Evolutionary conservation across 2,113 vertebrate genomes (phyloP), one percentile per base, ranked within the genome.

Genomic region (Cynocephalus volans): DNA sequence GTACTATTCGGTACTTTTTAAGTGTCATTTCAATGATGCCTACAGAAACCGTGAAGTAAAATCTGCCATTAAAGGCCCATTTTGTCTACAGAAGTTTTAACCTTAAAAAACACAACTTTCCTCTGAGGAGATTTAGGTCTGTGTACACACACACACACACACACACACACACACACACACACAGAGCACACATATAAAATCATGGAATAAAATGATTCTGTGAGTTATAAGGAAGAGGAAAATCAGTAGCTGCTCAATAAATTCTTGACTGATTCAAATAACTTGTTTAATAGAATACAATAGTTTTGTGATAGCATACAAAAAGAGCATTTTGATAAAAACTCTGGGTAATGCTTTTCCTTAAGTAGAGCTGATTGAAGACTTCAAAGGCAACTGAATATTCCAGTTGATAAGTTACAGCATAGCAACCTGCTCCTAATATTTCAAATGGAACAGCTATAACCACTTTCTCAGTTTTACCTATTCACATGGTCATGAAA

Each of bases 401-500:
- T 56, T 62, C 15, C 45, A 72, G 31, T 10, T 48, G 76, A 67
- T 70, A 31, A 41, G 19, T 69, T 76, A 65, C 48, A 93, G 76
- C 70, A 94, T 1, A 81, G 36, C n/a, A 45, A 45, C 3, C 0
- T 15, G 19, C 21, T 92, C 36, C 84, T 60, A 24, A 64, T 79
- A 45, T 81, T 75, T 73, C 75, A 95, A 90, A 84, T 80, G n/a
- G 5, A 79, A 48, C 62, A 88, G 67, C 65, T 92, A 6, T 17
- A 86, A 56, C 60, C 45, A 56, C 48, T 62, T 84, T 77, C 85
- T 94, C 75, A 48, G 70, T 76, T 95, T 64, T 84, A 45, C 90
- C 75, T 76, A 52, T 67, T 72, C 56, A 79, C 73, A 75, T 26
- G 62, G 87, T 83, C 83, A 72, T 67, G 94, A 86, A 96, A 91